Evolutionary conservation across 1,140 invertebrate genomes (phyloP).

Genomic region (Papilio machaon): DNA sequence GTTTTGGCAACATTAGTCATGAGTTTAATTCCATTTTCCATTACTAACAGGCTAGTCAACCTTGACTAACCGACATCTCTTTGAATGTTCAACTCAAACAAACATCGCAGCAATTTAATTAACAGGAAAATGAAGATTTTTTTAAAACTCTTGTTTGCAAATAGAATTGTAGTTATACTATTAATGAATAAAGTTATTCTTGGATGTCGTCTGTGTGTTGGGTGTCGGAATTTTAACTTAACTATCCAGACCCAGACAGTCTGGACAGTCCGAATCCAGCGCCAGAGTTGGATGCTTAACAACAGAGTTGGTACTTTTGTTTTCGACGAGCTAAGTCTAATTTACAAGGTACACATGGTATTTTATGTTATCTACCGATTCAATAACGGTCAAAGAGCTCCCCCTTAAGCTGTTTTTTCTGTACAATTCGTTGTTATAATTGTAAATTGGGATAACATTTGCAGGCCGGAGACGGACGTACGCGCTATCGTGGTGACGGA

Average conservation of each 20-base stretch:
- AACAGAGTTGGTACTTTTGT: too few species aligned
- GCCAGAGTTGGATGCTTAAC: too few species aligned
- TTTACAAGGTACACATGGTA: too few species aligned
- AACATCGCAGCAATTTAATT: not conserved
- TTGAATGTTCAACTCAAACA: not conserved
- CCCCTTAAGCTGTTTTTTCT: not conserved
- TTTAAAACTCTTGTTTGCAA: not conserved
- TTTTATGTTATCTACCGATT: too few species aligned
- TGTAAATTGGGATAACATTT: not conserved
- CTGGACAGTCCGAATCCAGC: too few species aligned
- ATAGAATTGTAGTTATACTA: not conserved
- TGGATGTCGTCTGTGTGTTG: too few species aligned
- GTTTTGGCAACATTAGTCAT: not conserved
- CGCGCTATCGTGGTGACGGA: slow-evolving; percentile 96
- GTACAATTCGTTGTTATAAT: not conserved
- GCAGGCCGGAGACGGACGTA: slow-evolving; percentile 94
- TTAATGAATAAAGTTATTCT: not conserved
- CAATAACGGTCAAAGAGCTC: too few species aligned
- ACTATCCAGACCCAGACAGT: too few species aligned
- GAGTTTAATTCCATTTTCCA: not conserved
- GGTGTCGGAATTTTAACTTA: too few species aligned
- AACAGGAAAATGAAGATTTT: not conserved
- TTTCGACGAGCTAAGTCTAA: too few species aligned
- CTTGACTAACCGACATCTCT: not conserved
- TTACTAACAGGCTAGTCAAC: not conserved